These are phyloP conservation scores for Bombus sylvicola DNA, from an alignment of 1,140 invertebrate genomes.

Conservation along the genomic window DNA sequence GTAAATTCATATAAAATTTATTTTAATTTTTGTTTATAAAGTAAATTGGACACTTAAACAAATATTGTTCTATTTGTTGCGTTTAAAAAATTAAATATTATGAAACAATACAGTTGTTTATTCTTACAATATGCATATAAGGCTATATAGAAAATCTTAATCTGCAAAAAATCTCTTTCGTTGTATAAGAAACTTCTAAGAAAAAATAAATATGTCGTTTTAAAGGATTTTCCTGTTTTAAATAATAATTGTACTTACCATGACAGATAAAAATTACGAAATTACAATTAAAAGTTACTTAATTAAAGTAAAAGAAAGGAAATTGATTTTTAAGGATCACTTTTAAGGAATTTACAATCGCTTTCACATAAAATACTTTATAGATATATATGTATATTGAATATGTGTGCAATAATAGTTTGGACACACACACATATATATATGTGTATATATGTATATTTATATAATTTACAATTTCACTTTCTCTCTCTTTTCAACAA, in stretches of 20 bases:
- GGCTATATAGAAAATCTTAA: not conserved
- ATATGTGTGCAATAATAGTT: not conserved
- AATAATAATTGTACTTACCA: conserved; percentile 1
- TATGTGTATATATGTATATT: conserved; percentile 7
- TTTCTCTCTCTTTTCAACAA: conserved; percentile 41
- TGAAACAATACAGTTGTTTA: not conserved
- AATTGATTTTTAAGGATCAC: conserved; percentile 14
- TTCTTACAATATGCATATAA: not conserved
- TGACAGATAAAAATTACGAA: not conserved
- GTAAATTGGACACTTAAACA: conserved; percentile 10
- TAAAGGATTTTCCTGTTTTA: not conserved
- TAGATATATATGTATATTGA: conserved; percentile 33
- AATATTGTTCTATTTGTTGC: not conserved
- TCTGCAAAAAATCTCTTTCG: not conserved
- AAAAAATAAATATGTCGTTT: not conserved
- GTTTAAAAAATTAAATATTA: not conserved
- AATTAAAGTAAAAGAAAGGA: conserved; percentile 10
- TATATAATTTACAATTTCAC: conserved; percentile 51
- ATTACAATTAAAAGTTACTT: conserved; percentile 5
- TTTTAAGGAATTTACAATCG: conserved; percentile 15
- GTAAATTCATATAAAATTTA: conserved; percentile 25
- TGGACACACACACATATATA: not conserved
- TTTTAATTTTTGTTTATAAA: conserved; percentile 28
- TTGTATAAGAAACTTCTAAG: not conserved
- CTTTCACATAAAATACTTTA: conserved; percentile 42